Evolutionary conservation across 1,140 invertebrate genomes (phyloP).

Genomic region (Caerostris extrusa): DNA sequence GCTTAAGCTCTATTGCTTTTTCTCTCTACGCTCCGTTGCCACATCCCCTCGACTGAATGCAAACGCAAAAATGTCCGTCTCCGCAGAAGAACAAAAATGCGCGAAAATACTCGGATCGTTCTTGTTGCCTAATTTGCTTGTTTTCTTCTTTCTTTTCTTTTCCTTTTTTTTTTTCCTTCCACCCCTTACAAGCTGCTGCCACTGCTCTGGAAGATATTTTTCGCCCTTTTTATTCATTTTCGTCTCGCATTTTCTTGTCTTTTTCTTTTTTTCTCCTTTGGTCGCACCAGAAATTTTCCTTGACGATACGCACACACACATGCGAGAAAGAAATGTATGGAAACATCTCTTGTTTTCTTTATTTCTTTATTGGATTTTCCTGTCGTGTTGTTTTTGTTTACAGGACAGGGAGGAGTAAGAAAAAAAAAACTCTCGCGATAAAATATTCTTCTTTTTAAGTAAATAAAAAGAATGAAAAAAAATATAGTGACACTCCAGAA

Average conservation of each 20-base stretch:
- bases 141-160: background rate
- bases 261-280: background rate
- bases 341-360: slow-evolving; percentile 24
- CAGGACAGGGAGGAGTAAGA: no score
- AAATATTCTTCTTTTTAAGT: background rate
- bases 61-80: slow-evolving; percentile 61
- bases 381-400: background rate
- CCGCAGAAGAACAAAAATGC: slow-evolving; percentile 63
- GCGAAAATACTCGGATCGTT: slow-evolving; percentile 43
- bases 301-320: background rate
- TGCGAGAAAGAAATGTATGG: background rate
- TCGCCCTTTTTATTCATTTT: background rate
- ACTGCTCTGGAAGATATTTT: background rate
- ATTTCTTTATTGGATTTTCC: slow-evolving; percentile 40
- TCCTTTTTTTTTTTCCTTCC: background rate
- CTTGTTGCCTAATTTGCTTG: slow-evolving; percentile 65
- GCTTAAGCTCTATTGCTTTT: background rate
- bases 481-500: no score
- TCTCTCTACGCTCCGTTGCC: slow-evolving; percentile 26
- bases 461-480: no score
- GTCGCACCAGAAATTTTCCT: background rate
- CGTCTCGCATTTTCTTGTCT: background rate
- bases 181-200: slow-evolving; percentile 48
- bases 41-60: slow-evolving; percentile 60
- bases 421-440: background rate